Base-by-base conservation (phyloP, 2,797 vertebrate species). In the Coccyzus lansbergi region DNA sequence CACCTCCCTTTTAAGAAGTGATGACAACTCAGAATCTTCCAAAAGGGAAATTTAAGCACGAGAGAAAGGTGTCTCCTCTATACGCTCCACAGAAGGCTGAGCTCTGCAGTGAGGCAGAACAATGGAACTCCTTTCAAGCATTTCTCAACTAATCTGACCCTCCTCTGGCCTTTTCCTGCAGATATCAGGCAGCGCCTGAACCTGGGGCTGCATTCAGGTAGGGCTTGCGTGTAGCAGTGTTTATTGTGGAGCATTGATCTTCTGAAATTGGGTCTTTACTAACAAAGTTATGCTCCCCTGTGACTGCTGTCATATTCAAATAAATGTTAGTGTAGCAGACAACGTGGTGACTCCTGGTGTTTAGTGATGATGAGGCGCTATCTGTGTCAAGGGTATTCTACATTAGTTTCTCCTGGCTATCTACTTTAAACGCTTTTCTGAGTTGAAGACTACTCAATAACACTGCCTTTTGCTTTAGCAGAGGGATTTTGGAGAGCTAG, bases 141-240 rank as follows among this genome's bases (percentile, higher is more conserved):
- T n/a, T 38, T 28, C 62, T 52, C 25, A 31, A 22, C 24, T 68
- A 33, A n/a, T 34, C 12, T 7, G 42, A 18, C 49, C n/a, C 14
- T 56, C 16, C 10, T 5, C 24, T 19, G n/a, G n/a, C 49, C 14
- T 20, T 9, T 14, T n/a, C n/a, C 10, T 8, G 8, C 0, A 1
- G 63, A 18, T 12, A 15, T 20, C 8, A 31, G 49, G n/a, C 13
- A 8, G 42, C 67, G 13, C n/a, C 56, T 38, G 42, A 31, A 25
- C 24, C 24, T 28, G 15, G 28, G 34, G 11, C 9, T 76, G 10
- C 19, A 1, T 21, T 40, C 20, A 33, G 36, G 36, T 58, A 22
- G 56, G 33, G 8, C 29, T 31, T 26, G 8, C 12, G 42, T 34
- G 28, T 5, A 36, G 42, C 8, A 44, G 26, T 2, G 21, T 53